Evolutionary conservation across 2,888 invertebrate species (phyloP), one percentile per base, ranked within the genome.

Genomic region (Pammene fasciana): DNA sequence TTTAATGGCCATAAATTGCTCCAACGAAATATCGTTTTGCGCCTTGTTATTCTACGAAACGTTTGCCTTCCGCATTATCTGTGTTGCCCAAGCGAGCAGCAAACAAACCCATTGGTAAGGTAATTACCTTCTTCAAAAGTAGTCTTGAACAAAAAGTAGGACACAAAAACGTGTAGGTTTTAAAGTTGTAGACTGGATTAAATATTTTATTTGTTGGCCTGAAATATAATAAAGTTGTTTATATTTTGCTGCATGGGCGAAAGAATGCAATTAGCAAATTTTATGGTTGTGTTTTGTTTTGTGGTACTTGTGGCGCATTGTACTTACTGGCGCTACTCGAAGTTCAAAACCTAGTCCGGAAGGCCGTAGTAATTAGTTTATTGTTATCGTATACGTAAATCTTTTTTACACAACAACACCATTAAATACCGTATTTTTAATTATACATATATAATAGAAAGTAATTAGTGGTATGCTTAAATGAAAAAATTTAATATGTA

Each of bases 1-100:
- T 83, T 85, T 86, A 86, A 85, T 86, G 79, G 79, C 78, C 82
- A 82, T 86, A 85, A 86, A 87, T 87, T 85, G 83, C 81, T 81
- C 75, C 75, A 80, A 82, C 81, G 75, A 83, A 85, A 85, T 84
- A 83, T 79, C 75, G 75, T 76, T 79, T 54, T 67, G 67, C 43
- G 75, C 78, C 78, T 81, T 78, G 82, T 81, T 82, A 78, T 81
- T 82, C 79, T 77, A 79, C 78, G 79, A 82, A 83, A 78, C 77
- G 73, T 74, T 75, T 78, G 78, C 73, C 79, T 82, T 84, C 81
- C 82, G 81, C 79, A 76, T 81, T 80, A 79, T 78, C 75, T 74
- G 72, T 74, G 70, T 70, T 72, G 66, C 61, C 52, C 68, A 68
- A 65, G 52, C 59, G 57, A 52, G 43, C 59, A 56, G 72, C 72